Percentiles rank a stretch among this genome's conserved stretches.
Evolutionary conservation across 2,113 vertebrate species (phyloP).

Genomic region (Nesogale talazaci): DNA sequence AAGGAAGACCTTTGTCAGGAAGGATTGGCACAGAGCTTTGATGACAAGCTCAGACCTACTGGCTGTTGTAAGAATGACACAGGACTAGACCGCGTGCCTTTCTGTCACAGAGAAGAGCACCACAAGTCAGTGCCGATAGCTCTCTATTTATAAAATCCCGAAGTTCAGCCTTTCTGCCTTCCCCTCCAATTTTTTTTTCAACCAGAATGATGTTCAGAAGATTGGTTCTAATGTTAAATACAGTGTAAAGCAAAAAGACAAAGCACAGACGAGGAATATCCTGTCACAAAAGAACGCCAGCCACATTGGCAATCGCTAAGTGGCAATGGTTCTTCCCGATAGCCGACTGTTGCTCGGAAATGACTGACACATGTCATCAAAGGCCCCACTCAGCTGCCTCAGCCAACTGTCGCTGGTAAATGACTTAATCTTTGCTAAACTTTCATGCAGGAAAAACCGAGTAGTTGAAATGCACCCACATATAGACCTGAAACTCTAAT

Average conservation of each 20-base stretch:
- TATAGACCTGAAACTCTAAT: slow-evolving; percentile 80
- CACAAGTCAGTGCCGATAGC: neutral
- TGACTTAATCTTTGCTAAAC: slow-evolving; percentile 78
- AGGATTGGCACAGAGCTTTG: neutral
- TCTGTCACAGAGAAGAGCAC: neutral
- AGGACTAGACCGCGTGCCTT: neutral
- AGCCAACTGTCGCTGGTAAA: slow-evolving; percentile 73
- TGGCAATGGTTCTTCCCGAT: slow-evolving; percentile 53
- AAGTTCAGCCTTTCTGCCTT: neutral
- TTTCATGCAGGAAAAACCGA: slow-evolving; percentile 61
- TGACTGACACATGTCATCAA: slow-evolving; percentile 76
- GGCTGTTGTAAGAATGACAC: neutral
- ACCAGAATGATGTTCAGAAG: neutral
- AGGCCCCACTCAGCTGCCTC: slow-evolving; percentile 61
- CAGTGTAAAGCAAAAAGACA: neutral
- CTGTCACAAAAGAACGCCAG: slow-evolving; percentile 51
- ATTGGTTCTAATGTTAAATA: slow-evolving; percentile 27
- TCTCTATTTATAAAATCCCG: neutral
- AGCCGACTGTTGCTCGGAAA: slow-evolving; percentile 41
- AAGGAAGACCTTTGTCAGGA: neutral
- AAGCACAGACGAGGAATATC: slow-evolving; percentile 45
- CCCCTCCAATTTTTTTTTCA: neutral
- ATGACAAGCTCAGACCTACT: neutral
- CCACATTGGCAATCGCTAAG: neutral
- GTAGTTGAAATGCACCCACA: slow-evolving; percentile 62